phyloP scores from a whole-genome alignment of 2,113 vertebrate species.

The Alces alces region DNA sequence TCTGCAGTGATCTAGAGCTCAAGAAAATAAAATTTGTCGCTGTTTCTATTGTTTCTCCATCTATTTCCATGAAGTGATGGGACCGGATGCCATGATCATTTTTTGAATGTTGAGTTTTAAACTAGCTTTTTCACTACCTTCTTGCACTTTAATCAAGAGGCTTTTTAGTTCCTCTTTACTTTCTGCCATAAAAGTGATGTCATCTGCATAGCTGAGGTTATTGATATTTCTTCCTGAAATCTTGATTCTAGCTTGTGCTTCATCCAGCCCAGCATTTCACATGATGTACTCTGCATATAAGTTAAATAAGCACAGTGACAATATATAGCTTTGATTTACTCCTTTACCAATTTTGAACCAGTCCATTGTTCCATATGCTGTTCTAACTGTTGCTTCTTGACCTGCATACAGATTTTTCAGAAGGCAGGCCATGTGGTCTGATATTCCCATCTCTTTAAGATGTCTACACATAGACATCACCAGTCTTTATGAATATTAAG shows the following conservation, averaged over 20 bases:
- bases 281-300: neutral
- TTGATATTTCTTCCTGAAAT: neutral
- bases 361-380: neutral
- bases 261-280: neutral
- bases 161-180: neutral
- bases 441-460: neutral
- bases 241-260: neutral
- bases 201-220: neutral
- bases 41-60: neutral
- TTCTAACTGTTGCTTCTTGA: neutral
- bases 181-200: neutral
- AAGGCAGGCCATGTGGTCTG: neutral
- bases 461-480: neutral
- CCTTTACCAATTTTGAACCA: neutral
- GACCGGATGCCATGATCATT: neutral
- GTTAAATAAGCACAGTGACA: neutral
- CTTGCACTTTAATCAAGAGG: neutral
- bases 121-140: neutral
- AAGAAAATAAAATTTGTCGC: neutral
- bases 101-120: neutral
- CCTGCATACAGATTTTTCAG: neutral
- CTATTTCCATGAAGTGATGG: neutral
- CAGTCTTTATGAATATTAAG: neutral
- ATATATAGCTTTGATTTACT: neutral
- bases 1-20: neutral